Evolutionary conservation across 2,797 vertebrate species (phyloP).

Genomic region (Micropoecilia bifurca): DNA sequence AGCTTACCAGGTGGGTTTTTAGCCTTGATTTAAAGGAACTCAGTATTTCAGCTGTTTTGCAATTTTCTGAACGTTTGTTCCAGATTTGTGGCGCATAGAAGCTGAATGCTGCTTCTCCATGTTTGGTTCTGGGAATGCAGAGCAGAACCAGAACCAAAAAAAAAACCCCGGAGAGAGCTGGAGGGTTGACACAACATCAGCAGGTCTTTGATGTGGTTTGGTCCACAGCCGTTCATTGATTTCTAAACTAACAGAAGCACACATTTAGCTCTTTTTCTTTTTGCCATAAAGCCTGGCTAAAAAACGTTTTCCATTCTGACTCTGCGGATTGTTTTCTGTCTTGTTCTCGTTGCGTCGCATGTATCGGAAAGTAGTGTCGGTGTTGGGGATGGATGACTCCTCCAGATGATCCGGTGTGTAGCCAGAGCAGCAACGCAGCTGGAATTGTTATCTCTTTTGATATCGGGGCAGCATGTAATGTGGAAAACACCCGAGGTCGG

Average conservation of each 20-base stretch:
- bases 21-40: no score
- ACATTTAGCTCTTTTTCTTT: constrained; percentile 8
- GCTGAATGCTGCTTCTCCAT: no score
- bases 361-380: constrained; percentile 14
- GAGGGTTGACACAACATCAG: no score
- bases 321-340: background rate
- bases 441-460: constrained; percentile 84
- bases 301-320: constrained; percentile 4
- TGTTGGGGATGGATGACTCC: constrained; percentile 66
- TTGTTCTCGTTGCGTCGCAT: background rate
- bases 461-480: constrained; percentile 78
- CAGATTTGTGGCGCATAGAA: no score
- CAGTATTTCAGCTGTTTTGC: no score
- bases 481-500: constrained; percentile 78
- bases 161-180: no score
- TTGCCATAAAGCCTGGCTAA: constrained; percentile 19
- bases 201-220: no score
- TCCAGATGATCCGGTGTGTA: constrained; percentile 79
- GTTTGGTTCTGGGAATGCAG: no score
- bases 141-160: no score
- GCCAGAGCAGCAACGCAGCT: constrained; percentile 76
- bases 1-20: no score
- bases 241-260: background rate
- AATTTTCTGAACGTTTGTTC: no score
- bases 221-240: no score